Evolutionary conservation across 1,140 invertebrate genomes (phyloP).

Genomic region (Leptinotarsa texana): DNA sequence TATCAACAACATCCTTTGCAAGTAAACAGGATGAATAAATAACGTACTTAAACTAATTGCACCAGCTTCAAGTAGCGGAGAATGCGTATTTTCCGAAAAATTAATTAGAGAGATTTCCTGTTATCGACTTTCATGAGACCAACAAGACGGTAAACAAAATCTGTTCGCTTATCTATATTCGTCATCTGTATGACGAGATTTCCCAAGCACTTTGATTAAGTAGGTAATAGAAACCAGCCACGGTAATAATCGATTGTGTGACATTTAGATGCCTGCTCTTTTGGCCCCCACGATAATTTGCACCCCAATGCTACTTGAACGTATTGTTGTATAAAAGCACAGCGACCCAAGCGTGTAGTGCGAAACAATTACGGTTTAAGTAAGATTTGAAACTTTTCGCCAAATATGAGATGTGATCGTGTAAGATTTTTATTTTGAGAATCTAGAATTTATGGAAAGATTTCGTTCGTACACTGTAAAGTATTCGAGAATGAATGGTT

Average conservation of each 20-base stretch:
- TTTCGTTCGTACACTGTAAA: too few relatives aligned
- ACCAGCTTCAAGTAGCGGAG: background rate
- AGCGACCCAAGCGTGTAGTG: constrained; percentile 27
- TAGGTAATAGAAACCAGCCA: constrained; percentile 15
- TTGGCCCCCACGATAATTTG: constrained; percentile 41
- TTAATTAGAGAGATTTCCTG: constrained; percentile 16
- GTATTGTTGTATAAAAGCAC: constrained; percentile 32
- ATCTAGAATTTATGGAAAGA: too few relatives aligned
- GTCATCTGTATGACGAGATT: background rate
- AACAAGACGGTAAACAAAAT: constrained; percentile 10
- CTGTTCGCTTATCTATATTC: background rate
- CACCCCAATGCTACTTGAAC: constrained; percentile 40
- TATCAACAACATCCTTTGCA: background rate
- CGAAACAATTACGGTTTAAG: background rate
- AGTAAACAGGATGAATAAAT: constrained; percentile 8
- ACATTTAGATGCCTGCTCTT: constrained; percentile 45
- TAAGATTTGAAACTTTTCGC: background rate
- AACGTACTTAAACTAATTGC: background rate
- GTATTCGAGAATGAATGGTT: too few relatives aligned
- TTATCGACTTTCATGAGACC: constrained; percentile 7
- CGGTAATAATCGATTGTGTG: constrained; percentile 25
- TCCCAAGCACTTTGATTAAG: constrained; percentile 14
- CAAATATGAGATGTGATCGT: too few relatives aligned
- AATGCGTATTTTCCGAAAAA: constrained; percentile 5
- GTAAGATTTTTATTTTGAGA: too few relatives aligned